Evolutionary conservation across 1,140 invertebrate species (phyloP), one percentile per base, ranked within the genome.

Genomic region (Drosophila arawakana): DNA sequence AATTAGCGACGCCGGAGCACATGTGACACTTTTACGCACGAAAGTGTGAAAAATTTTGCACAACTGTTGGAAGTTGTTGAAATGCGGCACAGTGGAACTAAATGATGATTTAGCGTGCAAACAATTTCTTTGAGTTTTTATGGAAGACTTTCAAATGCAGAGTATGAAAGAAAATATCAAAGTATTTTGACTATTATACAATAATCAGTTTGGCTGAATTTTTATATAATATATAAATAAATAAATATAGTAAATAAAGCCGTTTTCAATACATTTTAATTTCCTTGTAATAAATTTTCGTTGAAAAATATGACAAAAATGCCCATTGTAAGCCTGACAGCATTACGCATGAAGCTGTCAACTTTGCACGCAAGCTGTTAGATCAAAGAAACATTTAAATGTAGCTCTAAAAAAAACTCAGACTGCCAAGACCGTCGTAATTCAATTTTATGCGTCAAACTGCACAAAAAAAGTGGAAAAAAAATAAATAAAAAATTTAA

Each of bases 21-120:
- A 79, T 81, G 78, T 89, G 80, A 89, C 85, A 89, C 77, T 89
- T 90, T 73, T 80, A 89, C 74, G 84, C 84, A 88, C 67, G 80
- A 88, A 88, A 79, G 84, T 89, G 84, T 89, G 85, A 90, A 88
- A 73, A 75, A 84, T 89, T 65, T 73, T 37, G 62, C 57, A 41
- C 85, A 79, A 78, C 73, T 89, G 52, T 63, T 69, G 47, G 44
- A 73, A 68, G 37, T 46, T 57, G 65, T 74, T 55, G 65, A 41
- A 73, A 74, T 21, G n/a, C 18, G 13, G 46, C 3, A 85, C 82
- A 86, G 81, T 86, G 82, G 76, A 18, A 4, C 34, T 54, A 52
- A 73, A 13, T 35, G 39, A 65, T 7, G 1, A 65, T 47, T 46
- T 1, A n/a, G 2, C 11, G 21, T 43, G 8, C 7, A 7, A 35